These are phyloP conservation scores for Euborellia annulipes DNA, from an alignment of 1,140 invertebrate genomes.

Conservation along the genomic window DNA sequence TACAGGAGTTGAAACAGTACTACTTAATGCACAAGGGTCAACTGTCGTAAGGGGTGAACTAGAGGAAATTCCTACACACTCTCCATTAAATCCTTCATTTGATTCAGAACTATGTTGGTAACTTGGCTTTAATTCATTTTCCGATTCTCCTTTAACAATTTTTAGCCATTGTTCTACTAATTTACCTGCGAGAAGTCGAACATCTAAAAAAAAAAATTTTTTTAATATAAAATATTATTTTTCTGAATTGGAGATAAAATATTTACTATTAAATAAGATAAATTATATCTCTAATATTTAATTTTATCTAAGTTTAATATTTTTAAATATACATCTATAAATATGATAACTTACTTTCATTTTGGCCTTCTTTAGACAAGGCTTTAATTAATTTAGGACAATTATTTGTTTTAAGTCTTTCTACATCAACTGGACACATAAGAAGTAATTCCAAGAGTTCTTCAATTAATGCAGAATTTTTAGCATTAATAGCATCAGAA, in stretches of 20 bases:
- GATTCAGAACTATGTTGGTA: too few species aligned
- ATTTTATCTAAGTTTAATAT: too few species aligned
- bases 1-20: too few species aligned
- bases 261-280: not conserved
- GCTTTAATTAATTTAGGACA: conserved; percentile 82
- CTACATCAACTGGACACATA: conserved; percentile 73
- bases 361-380: conserved; percentile 62
- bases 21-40: too few species aligned
- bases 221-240: not conserved
- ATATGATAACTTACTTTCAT: conserved; percentile 43
- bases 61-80: too few species aligned
- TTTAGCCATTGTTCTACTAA: conserved; percentile 84
- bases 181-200: conserved; percentile 52
- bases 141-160: conserved; percentile 52
- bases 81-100: too few species aligned
- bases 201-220: conserved; percentile 36
- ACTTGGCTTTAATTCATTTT: conserved; percentile 18
- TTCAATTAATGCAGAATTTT: conserved; percentile 70
- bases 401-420: conserved; percentile 75
- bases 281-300: not conserved
- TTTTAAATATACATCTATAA: conserved; percentile 7
- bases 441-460: conserved; percentile 72
- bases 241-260: not conserved
- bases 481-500: conserved; percentile 60
- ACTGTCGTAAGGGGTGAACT: too few species aligned